Percentiles rank a stretch among this genome's conserved stretches.
Conservation (phyloP, 1,140 invertebrate genomes). For the Phocides pigmalion region DNA sequence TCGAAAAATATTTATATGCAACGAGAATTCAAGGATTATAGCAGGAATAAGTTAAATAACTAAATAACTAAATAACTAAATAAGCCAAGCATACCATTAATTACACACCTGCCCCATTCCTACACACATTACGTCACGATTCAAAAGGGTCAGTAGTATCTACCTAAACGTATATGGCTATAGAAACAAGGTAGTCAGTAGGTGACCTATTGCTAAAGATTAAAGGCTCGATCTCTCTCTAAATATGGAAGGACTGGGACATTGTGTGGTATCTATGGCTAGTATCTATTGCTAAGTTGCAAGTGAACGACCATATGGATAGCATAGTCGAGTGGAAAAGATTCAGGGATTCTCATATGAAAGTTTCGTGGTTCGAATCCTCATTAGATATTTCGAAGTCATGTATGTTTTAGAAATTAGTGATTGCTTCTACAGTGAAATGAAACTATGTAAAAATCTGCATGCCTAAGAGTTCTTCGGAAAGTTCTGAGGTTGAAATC, state of each 20-base stretch:
- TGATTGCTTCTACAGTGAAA: too few relatives aligned
- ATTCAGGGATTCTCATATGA: not conserved
- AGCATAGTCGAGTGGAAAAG: not conserved
- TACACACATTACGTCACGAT: slow-evolving; percentile 1
- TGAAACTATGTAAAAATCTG: too few relatives aligned
- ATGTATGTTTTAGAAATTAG: too few relatives aligned
- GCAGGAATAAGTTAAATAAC: too few relatives aligned
- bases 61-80: not conserved
- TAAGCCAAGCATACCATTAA: not conserved
- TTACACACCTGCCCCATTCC: not conserved
- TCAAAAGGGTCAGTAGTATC: slow-evolving; percentile 5
- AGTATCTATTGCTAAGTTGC: slow-evolving; percentile 1
- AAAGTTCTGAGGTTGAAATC: too few relatives aligned
- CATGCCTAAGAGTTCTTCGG: too few relatives aligned
- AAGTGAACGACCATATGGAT: not conserved
- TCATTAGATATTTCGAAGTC: too few relatives aligned
- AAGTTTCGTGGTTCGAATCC: too few relatives aligned
- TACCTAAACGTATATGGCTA: slow-evolving; percentile 9
- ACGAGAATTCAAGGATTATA: too few relatives aligned
- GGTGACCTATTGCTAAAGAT: slow-evolving; percentile 27
- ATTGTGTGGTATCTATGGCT: not conserved
- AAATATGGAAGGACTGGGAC: slow-evolving; percentile 23
- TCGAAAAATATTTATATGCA: too few relatives aligned
- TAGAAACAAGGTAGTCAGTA: slow-evolving; percentile 25
- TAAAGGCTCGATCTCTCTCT: slow-evolving; percentile 31